A percentile compares a stretch with the other conserved stretches of the same genome.
phyloP scores from a whole-genome alignment of 1,140 invertebrate genomes.

The Lucilia sericata region DNA sequence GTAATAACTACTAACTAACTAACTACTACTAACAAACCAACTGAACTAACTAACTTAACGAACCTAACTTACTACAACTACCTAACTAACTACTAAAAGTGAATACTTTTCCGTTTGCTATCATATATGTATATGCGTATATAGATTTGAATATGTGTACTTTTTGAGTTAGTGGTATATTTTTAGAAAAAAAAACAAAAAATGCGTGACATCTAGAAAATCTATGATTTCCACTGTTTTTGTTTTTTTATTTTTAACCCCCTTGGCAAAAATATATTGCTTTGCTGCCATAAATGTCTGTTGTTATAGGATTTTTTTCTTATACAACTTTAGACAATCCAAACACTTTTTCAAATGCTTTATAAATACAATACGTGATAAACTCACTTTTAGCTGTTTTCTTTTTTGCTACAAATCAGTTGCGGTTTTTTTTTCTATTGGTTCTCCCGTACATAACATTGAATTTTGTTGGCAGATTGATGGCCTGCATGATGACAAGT shows the following conservation, averaged over 20 bases:
- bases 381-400: neutral
- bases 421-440: too few species aligned
- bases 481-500: constrained; percentile 15
- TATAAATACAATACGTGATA: neutral
- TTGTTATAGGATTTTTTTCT: too few species aligned
- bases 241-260: neutral
- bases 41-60: too few species aligned
- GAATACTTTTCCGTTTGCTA: too few species aligned
- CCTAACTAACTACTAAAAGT: too few species aligned
- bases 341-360: too few species aligned
- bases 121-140: neutral
- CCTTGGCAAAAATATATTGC: neutral
- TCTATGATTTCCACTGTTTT: neutral
- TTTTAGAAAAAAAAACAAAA: neutral
- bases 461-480: constrained; percentile 35
- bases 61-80: too few species aligned
- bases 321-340: too few species aligned
- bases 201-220: neutral
- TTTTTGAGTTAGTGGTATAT: neutral
- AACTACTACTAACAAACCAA: too few species aligned
- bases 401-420: too few species aligned
- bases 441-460: neutral
- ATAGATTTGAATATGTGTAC: neutral
- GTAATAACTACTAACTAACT: too few species aligned
- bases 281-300: neutral